phyloP scores from a whole-genome alignment of 2,888 invertebrate genomes.

The Scaptomyza cyrtandrae region DNA sequence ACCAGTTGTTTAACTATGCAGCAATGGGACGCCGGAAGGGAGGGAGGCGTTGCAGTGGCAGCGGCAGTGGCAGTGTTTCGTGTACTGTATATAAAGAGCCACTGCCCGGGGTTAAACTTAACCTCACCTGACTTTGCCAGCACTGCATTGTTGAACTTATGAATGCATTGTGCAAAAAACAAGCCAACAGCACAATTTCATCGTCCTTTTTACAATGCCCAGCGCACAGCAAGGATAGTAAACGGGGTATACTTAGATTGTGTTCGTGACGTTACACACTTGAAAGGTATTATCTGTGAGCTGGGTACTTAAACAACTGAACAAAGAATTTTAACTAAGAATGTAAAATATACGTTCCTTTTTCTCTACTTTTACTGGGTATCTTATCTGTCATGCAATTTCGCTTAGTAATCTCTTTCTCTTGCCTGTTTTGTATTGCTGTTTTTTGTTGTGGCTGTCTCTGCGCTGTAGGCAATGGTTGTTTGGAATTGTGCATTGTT shows the following conservation, averaged over 20 bases:
- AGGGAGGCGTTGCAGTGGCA: not conserved
- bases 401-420: not conserved
- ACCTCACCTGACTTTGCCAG: slow-evolving; percentile 32
- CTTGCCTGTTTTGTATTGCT: slow-evolving; percentile 8
- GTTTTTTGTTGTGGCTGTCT: slow-evolving; percentile 27
- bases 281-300: too few species aligned
- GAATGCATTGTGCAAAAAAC: slow-evolving; percentile 47
- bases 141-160: slow-evolving; percentile 43
- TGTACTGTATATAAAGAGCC: not conserved
- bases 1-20: slow-evolving; percentile 19
- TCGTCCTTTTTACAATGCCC: slow-evolving; percentile 28
- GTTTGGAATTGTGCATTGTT: slow-evolving; percentile 36
- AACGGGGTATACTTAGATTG: not conserved
- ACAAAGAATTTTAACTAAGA: too few species aligned
- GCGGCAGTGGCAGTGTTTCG: not conserved
- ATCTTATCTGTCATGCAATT: not conserved
- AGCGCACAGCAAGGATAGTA: not conserved
- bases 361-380: not conserved
- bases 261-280: not conserved
- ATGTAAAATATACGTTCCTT: not conserved
- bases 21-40: not conserved
- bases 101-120: slow-evolving; percentile 19
- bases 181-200: slow-evolving; percentile 29
- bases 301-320: too few species aligned
- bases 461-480: slow-evolving; percentile 22